Conservation (phyloP, 2,888 invertebrate species). For the Caenorhabditis parvicauda region DNA sequence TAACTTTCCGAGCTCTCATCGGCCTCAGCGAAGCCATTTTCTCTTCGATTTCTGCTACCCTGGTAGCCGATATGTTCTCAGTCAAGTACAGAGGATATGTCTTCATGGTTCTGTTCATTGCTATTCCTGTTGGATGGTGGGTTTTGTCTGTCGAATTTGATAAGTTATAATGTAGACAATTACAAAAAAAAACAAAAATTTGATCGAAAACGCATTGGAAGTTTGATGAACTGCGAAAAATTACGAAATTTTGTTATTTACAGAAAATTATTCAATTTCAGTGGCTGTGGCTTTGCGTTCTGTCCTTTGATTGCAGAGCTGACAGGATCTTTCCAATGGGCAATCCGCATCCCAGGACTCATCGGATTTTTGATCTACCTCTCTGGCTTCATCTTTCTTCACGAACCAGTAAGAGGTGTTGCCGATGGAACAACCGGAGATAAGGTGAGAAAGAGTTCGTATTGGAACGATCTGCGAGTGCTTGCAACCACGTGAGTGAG, state of each 20-base stretch:
- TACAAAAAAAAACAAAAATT: too few relatives aligned
- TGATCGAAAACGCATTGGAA: too few relatives aligned
- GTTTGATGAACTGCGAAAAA: too few relatives aligned
- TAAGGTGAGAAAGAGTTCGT: too few relatives aligned
- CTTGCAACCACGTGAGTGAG: too few relatives aligned
- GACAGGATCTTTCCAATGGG: slow-evolving; percentile 83
- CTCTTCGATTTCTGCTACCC: slow-evolving; percentile 95
- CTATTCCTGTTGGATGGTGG: slow-evolving; percentile 89
- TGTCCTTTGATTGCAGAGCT: slow-evolving; percentile 80
- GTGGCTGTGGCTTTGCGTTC: slow-evolving; percentile 90
- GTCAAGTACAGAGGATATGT: slow-evolving; percentile 78
- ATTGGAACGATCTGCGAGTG: too few relatives aligned
- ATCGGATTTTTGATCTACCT: slow-evolving; percentile 29
- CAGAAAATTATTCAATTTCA: too few relatives aligned
- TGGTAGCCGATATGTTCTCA: slow-evolving; percentile 88
- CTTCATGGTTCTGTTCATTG: slow-evolving; percentile 94
- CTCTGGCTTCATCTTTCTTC: slow-evolving; percentile 41
- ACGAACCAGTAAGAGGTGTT: slow-evolving; percentile 54
- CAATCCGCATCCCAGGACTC: slow-evolving; percentile 78
- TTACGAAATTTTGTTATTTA: too few relatives aligned
- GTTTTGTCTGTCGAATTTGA: too few relatives aligned
- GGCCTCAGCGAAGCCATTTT: slow-evolving; percentile 98
- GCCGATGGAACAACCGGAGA: slow-evolving; percentile 33
- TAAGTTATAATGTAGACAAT: too few relatives aligned
- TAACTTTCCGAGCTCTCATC: slow-evolving; percentile 83